A percentile compares a stretch with the other conserved stretches of the same genome.
Conservation (phyloP, 1,140 invertebrate genomes). For the Drosophila sp. region DNA sequence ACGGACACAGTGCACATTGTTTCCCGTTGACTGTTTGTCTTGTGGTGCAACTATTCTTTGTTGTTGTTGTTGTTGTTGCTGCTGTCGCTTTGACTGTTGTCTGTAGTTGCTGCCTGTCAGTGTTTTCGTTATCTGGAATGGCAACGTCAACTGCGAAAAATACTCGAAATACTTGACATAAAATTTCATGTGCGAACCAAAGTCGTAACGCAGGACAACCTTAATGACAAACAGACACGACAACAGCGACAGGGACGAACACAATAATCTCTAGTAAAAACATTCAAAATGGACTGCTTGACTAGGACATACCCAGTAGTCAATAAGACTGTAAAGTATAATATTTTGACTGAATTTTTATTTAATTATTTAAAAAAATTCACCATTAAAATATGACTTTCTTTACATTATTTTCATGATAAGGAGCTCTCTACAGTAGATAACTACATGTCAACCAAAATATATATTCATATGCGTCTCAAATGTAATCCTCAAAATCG, state of each 20-base stretch:
- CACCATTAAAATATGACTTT: no score
- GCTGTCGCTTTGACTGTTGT: constrained; percentile 9
- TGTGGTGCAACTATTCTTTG: constrained; percentile 7
- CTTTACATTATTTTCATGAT: no score
- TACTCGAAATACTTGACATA: constrained; percentile 54
- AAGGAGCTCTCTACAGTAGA: no score
- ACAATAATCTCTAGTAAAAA: constrained; percentile 2
- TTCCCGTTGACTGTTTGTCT: constrained; percentile 18
- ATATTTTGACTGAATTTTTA: no score
- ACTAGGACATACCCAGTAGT: background rate
- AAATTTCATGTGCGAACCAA: constrained; percentile 72
- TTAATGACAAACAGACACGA: constrained; percentile 51
- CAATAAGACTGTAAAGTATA: background rate
- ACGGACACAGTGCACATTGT: constrained; percentile 12
- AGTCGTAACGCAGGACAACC: constrained; percentile 57
- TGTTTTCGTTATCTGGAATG: constrained; percentile 54
- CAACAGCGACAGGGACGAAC: constrained; percentile 7
- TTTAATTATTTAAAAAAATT: no score
- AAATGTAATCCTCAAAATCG: no score
- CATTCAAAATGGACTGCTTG: background rate
- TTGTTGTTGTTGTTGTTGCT: constrained; percentile 3
- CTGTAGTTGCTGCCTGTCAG: constrained; percentile 40
- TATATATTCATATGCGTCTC: no score
- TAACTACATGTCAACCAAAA: no score
- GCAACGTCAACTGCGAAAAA: constrained; percentile 43